Base-by-base conservation (phyloP, 2,888 invertebrate genomes). In the Drosophila multiciliata region DNA sequence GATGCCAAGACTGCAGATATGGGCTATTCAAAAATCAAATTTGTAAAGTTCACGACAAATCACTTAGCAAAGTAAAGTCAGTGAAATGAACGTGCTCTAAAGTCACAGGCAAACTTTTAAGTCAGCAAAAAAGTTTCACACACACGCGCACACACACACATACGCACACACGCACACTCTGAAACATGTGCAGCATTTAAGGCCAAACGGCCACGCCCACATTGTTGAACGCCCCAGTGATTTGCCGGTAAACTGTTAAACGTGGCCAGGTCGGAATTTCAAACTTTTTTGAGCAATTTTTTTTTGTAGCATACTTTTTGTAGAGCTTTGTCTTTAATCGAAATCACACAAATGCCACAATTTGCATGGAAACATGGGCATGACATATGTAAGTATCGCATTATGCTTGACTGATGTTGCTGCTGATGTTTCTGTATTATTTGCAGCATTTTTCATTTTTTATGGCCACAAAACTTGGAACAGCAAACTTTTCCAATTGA, bases 211-310 rank as follows among this genome's bases (percentile, higher is more conserved):
- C 80, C 82, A 75, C 82, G 75, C 83, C 83, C 75, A 70, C 42
- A 45, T 20, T 57, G 63, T 59, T 65, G 64, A 49, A 67, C 72
- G 65, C 68, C 78, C 65, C 72, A 54, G 70, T 75, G 82, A 89
- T 89, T 89, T 86, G 84, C 76, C 85, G 82, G 89, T 87, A 89
- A 86, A 84, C 87, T 87, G 89, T 69, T 68, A 75, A 76, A 78
- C 89, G 89, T 86, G 89, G 78, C 80, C 72, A 71, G 87, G 80
- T 48, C 55, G 65, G 62, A 70, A 72, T 82, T 67, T 64, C 26
- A 55, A 84, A 84, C 80, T 68, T 84, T 82, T 79, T 55, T 32
- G 5, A 26, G 38, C 48, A 29, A 17, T n/a, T 73, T 62, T 64
- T 64, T 60, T 33, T 20, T 4, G 35, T n/a, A 40, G 2, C 26